A percentile compares a stretch with the other conserved stretches of the same genome.
These are phyloP conservation scores for Piscicola geometra DNA, from an alignment of 2,888 invertebrate genomes.

Conservation along the genomic window DNA sequence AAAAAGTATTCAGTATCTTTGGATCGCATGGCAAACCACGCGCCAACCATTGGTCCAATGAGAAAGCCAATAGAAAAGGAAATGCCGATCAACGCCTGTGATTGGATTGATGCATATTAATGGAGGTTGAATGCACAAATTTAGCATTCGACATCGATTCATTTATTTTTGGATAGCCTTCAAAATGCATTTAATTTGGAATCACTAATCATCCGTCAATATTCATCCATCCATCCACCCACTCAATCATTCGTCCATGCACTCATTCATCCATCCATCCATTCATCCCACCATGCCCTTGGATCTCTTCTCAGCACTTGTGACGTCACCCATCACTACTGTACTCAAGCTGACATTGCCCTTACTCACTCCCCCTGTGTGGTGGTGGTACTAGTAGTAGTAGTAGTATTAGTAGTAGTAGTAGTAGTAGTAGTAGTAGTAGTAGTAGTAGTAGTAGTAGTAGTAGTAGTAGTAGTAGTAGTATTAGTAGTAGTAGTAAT, in stretches of 20 bases:
- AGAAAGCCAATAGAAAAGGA: constrained; percentile 98
- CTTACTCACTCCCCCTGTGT: constrained; percentile 59
- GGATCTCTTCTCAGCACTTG: constrained; percentile 75
- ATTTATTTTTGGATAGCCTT: no score
- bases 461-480: no score
- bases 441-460: no score
- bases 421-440: no score
- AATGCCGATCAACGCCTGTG: constrained; percentile 86
- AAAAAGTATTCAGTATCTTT: constrained; percentile 68
- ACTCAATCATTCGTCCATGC: constrained; percentile 8
- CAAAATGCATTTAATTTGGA: no score
- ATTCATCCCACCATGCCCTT: constrained; percentile 75
- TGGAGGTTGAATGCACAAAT: no score
- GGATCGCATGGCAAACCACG: constrained; percentile 56
- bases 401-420: no score
- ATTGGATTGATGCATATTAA: neutral
- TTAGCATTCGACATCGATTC: no score
- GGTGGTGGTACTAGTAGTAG: no score
- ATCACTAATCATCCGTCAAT: neutral
- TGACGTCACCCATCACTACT: constrained; percentile 89
- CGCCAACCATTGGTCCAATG: constrained; percentile 89
- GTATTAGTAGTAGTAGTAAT: no score
- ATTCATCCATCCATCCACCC: constrained; percentile 1
- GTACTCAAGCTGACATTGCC: constrained; percentile 92
- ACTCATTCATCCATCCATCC: neutral